Evolutionary conservation across 2,888 invertebrate genomes (phyloP), one percentile per base, ranked within the genome.

Genomic region (Cyaniris semiargus): DNA sequence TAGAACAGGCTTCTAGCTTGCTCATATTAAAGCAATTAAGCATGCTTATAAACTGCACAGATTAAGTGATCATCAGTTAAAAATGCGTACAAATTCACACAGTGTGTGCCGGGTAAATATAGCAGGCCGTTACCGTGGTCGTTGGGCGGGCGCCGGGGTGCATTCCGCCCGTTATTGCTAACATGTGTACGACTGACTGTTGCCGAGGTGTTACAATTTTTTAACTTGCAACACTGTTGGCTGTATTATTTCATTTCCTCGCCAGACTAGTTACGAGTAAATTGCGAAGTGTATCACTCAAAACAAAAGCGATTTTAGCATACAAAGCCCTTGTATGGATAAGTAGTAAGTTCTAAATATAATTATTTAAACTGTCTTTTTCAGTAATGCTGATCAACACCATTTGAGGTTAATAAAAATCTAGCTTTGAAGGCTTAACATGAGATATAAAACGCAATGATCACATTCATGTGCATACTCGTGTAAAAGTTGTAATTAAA

Each of bases 161-260:
- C 74, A 71, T 72, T 44, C 72, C 66, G 66, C 27, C 66, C 13
- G 27, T 66, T 66, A 66, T 31, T 66, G 66, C 66, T 66, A 15
- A 66, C 66, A 66, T 66, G 66, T 66, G 66, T 66, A 66, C 66
- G 15, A 66, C 31, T 15, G 27, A 27, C 15, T 23, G 31, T 66
- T 66, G 13, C 60, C 66, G 27, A 27, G 3, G 6, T 66, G 66
- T 15, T 66, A 27, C 27, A 31, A 8, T 27, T 66, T 66, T 66
- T 66, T 66, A 15, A 66, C 27, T 66, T 31, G 66, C 66, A 27
- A 66, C 60, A 23, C 21, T 60, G 27, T 66, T 66, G 27, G 66
- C 15, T 18, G 7, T 31, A 18, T 66, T 27, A 60, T 60, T 23
- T 60, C 60, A 60, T 21, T 23, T 23, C 23, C 21, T 60, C 21